Evolutionary conservation across 2,797 vertebrate species (phyloP).

Genomic region (Chaunax sp.): DNA sequence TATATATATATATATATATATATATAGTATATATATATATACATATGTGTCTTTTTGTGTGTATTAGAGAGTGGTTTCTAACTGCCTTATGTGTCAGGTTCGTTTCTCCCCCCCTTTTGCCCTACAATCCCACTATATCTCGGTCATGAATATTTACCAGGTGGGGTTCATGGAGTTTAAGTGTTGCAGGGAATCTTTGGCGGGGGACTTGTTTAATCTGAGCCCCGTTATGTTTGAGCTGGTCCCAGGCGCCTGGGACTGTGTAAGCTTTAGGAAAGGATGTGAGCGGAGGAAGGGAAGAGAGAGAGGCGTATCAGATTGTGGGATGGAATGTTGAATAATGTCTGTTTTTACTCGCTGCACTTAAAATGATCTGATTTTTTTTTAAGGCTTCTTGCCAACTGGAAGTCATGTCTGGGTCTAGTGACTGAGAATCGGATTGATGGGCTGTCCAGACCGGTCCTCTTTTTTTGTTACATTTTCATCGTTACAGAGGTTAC

Average conservation of each 20-base stretch:
- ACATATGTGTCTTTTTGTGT: slow-evolving; percentile 28
- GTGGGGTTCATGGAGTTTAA: slow-evolving; percentile 58
- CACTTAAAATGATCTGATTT: slow-evolving; percentile 42
- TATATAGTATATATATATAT: too few species aligned
- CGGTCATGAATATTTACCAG: slow-evolving; percentile 70
- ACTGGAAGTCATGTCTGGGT: slow-evolving; percentile 31
- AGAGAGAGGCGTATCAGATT: slow-evolving; percentile 34
- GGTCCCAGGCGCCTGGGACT: slow-evolving; percentile 51
- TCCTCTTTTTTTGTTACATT: slow-evolving; percentile 10
- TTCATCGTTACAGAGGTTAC: too few species aligned
- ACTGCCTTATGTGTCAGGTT: slow-evolving; percentile 2
- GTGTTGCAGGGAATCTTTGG: slow-evolving; percentile 63
- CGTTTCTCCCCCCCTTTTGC: slow-evolving; percentile 8
- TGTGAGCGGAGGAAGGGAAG: slow-evolving; percentile 42
- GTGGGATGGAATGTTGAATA: slow-evolving; percentile 40
- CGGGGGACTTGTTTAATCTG: slow-evolving; percentile 67
- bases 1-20: too few species aligned
- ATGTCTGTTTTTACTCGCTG: slow-evolving; percentile 50
- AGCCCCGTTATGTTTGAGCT: slow-evolving; percentile 58
- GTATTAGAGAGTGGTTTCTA: slow-evolving; percentile 16
- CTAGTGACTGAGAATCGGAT: slow-evolving; percentile 13
- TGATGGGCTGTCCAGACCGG: slow-evolving; percentile 19
- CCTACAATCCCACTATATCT: too few species aligned
- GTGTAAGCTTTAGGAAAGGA: slow-evolving; percentile 47
- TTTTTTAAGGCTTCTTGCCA: slow-evolving; percentile 14